Base-by-base conservation (phyloP, 2,797 vertebrate genomes). In the Syngnathus rostellatus region DNA sequence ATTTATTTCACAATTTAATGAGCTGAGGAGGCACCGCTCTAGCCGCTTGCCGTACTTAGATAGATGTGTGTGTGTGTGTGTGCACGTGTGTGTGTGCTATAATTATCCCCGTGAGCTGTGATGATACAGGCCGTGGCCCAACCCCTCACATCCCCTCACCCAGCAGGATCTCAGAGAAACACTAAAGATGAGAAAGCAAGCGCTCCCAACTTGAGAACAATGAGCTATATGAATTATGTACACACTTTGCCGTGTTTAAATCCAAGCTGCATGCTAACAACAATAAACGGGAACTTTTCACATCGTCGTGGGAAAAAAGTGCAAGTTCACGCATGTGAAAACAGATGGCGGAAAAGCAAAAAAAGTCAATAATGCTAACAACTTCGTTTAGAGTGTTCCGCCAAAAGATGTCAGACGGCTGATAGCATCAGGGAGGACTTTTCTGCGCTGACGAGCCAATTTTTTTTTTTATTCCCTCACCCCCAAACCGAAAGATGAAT, bases 1-100 rank as follows among this genome's bases (percentile, higher is more conserved):
- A 87, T 86, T 87, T 73, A 87, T 89, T 88, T 88, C 78, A 79
- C 77, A 81, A 81, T 84, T 88, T 88, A 89, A 90, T 90, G 86
- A 88, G 85, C 81, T 88, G 81, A 72, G 79, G 78, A 76, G 76
- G 76, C 80, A 72, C 72, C 74, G 77, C 73, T 77, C 71, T 64
- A 77, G 74, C 69, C 45, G 43, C 75, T 75, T 84, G 83, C 76
- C 68, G 19, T 66, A 65, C 77, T 69, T 68, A 75, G 73, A 68
- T 68, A 17, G 65, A 46, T 62, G 59, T 79, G 76, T 67, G 73
- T n/a, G n/a, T n/a, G n/a, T 59, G 70, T 40, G 45, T 11, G 70
- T 64, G 54, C 76, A 65, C 19, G 1, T 72, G 59, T 63, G 45
- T 60, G 72, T 62, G 76, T 88, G 63, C 64, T 75, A 66, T 79